Percentiles rank a stretch among this genome's conserved stretches.
Evolutionary conservation across 2,113 vertebrate species (phyloP).

Genomic region (Aythya baeri): DNA sequence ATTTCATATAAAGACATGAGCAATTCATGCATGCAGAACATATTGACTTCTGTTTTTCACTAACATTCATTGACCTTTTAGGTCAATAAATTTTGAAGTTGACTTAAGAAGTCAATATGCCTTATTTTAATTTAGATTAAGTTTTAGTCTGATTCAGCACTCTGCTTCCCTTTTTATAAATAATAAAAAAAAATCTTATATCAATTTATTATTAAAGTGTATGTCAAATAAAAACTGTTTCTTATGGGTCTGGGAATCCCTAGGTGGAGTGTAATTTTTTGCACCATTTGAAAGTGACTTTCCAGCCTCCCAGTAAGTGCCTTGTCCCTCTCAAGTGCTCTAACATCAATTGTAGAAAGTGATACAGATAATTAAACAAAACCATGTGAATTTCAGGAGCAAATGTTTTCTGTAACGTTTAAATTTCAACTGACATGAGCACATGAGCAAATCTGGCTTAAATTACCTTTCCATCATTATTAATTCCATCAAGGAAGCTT

Average conservation of each 20-base stretch:
- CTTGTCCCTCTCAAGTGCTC: constrained; percentile 55
- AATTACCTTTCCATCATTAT: constrained; percentile 77
- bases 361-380: constrained; percentile 77
- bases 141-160: constrained; percentile 69
- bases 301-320: constrained; percentile 10
- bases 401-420: constrained; percentile 72
- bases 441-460: constrained; percentile 75
- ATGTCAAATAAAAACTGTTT: constrained; percentile 49
- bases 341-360: constrained; percentile 56
- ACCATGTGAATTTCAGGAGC: constrained; percentile 69
- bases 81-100: constrained; percentile 78
- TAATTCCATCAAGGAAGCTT: constrained; percentile 78
- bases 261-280: neutral
- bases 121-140: constrained; percentile 78
- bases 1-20: constrained; percentile 76
- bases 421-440: constrained; percentile 72
- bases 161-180: constrained; percentile 50
- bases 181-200: constrained; percentile 7
- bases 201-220: constrained; percentile 58
- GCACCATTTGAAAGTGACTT: constrained; percentile 52
- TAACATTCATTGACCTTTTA: constrained; percentile 76
- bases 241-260: constrained; percentile 2
- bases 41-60: constrained; percentile 76
- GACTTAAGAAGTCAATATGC: constrained; percentile 77
- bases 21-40: constrained; percentile 74